A percentile compares a stretch with the other conserved stretches of the same genome.
Conservation (phyloP, 1,140 invertebrate genomes). For the Drosophila sechellia region DNA sequence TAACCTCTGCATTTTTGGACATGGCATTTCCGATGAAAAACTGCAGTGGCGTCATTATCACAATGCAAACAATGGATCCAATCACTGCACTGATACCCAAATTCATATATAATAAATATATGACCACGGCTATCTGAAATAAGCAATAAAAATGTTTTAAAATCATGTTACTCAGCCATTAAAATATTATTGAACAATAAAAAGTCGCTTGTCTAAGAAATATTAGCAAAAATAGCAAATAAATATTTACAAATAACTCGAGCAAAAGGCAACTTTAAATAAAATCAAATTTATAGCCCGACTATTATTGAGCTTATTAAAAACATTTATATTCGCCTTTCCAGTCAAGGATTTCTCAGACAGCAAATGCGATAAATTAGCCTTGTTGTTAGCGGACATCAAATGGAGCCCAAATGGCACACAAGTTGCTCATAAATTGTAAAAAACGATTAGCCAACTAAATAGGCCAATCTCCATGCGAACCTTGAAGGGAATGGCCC, state of each 20-base stretch:
- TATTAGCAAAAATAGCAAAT: background rate
- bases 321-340: constrained; percentile 33
- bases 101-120: constrained; percentile 91
- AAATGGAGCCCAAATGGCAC: constrained; percentile 55
- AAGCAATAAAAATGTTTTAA: background rate
- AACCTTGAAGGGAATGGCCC: constrained; percentile 94
- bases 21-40: constrained; percentile 90
- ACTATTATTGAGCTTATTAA: constrained; percentile 52
- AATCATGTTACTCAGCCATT: too few relatives aligned
- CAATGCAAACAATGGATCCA: constrained; percentile 89
- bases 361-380: constrained; percentile 61
- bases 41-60: constrained; percentile 90
- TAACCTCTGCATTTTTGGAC: constrained; percentile 88
- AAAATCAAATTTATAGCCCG: constrained; percentile 64
- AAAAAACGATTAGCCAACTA: constrained; percentile 27
- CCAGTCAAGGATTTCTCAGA: constrained; percentile 24
- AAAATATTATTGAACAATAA: background rate
- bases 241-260: constrained; percentile 37
- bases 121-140: constrained; percentile 89
- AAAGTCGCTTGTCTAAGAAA: background rate
- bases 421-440: constrained; percentile 74
- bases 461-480: constrained; percentile 31
- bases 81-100: constrained; percentile 92
- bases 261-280: constrained; percentile 42
- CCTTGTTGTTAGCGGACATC: constrained; percentile 32